Conservation (phyloP, 2,888 invertebrate genomes). For the Spodoptera picta region DNA sequence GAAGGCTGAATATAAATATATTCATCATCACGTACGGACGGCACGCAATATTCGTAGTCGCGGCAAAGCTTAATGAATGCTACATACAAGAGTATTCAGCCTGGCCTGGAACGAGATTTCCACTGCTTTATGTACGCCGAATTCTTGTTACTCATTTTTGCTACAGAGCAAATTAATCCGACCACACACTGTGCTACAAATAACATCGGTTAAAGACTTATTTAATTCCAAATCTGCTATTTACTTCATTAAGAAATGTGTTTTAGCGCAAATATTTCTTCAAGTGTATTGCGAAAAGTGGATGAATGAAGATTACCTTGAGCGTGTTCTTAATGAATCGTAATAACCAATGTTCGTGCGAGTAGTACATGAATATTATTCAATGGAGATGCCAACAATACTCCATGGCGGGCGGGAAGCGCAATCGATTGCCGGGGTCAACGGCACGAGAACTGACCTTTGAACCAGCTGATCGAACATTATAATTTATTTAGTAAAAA, state of each 20-base stretch:
- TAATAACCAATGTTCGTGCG: constrained; percentile 37
- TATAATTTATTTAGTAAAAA: constrained; percentile 57
- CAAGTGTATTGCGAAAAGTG: constrained; percentile 17
- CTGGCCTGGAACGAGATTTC: constrained; percentile 26
- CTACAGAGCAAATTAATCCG: neutral
- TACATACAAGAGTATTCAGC: constrained; percentile 27
- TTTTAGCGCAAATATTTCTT: constrained; percentile 23
- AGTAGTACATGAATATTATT: constrained; percentile 68
- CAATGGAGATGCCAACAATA: constrained; percentile 78
- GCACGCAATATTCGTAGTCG: constrained; percentile 43
- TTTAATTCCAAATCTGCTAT: neutral
- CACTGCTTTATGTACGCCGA: constrained; percentile 10
- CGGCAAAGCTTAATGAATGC: constrained; percentile 39
- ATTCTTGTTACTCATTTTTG: constrained; percentile 13
- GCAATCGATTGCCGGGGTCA: constrained; percentile 85
- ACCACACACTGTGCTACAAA: neutral
- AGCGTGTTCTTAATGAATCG: constrained; percentile 44
- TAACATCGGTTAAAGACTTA: neutral
- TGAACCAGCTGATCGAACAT: constrained; percentile 84
- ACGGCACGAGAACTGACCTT: constrained; percentile 87
- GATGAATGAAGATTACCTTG: constrained; percentile 49
- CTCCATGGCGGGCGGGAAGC: constrained; percentile 83
- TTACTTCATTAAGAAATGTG: neutral
- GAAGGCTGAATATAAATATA: constrained; percentile 31
- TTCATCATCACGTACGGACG: constrained; percentile 40